A percentile compares a stretch with the other conserved stretches of the same genome.
Conservation (phyloP, 1,140 invertebrate genomes). For the Drosophila leontia region DNA sequence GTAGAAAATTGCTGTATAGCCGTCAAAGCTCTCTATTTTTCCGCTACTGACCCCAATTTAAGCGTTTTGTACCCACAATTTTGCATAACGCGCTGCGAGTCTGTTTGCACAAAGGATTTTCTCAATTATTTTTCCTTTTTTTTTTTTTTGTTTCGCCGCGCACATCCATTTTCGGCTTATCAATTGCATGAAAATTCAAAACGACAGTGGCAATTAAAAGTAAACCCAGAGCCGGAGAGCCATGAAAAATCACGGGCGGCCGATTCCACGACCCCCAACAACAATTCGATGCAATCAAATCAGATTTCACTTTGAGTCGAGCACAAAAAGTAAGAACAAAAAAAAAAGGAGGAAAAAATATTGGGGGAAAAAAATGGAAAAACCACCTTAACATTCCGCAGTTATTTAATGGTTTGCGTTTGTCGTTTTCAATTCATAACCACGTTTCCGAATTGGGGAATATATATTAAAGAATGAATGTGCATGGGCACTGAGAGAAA, state of each 20-base stretch:
- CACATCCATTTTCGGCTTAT: conserved; percentile 57
- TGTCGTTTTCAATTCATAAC: conserved; percentile 76
- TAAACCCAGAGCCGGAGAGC: conserved; percentile 22
- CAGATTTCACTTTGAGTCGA: conserved; percentile 64
- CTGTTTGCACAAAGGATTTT: conserved; percentile 26
- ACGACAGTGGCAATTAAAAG: conserved; percentile 70
- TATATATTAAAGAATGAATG: conserved; percentile 24
- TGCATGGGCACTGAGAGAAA: neutral
- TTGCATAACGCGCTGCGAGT: conserved; percentile 23
- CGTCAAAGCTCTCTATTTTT: neutral
- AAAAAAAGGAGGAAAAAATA: neutral
- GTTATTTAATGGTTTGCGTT: conserved; percentile 69
- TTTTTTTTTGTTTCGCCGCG: too few species aligned
- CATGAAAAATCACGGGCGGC: conserved; percentile 62
- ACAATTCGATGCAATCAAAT: conserved; percentile 71
- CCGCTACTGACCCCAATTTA: conserved; percentile 20
- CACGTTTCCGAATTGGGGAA: conserved; percentile 46
- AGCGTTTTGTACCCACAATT: conserved; percentile 9
- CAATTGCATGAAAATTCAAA: conserved; percentile 55
- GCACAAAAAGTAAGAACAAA: conserved; percentile 8
- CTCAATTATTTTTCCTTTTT: conserved; percentile 21
- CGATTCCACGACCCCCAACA: neutral
- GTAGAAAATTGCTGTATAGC: neutral
- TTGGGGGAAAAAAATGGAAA: conserved; percentile 3
- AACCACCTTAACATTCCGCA: conserved; percentile 32